Evolutionary conservation across 2,113 vertebrate genomes (phyloP), one percentile per base, ranked within the genome.

Genomic region (Mustelus asterias): DNA sequence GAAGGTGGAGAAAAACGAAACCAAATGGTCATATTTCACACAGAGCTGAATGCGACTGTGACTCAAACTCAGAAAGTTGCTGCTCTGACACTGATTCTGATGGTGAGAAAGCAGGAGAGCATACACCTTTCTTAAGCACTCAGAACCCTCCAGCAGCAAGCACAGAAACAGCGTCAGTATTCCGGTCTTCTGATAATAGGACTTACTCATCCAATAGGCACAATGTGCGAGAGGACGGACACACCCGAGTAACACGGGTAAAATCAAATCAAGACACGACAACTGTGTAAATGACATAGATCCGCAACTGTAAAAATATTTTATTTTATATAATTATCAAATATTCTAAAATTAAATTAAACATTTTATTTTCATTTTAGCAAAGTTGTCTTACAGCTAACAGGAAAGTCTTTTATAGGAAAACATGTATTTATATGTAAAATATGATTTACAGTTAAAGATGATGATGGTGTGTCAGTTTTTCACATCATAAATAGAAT

Each of bases 331-430:
- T 99, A 99, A 99, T 98, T 98, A 98, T 98, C 97, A 98, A 97
- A 98, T 98, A 98, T 98, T 99, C 98, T 99, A 99, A 99, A 99
- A 95, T 76, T 98, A 98, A 99, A 99, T 98, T 98, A 99, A 99
- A 99, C 99, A 98, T 99, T 98, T 99, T 99, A 99, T 99, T 99
- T 99, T 99, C 98, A 99, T 99, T 99, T 99, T 99, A 99, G 99
- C 98, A 98, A 99, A 98, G 98, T 99, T 99, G 98, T 99, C 99
- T 99, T 99, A 99, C 99, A 99, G 99, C 98, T 99, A 98, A 98
- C 96, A 97, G 98, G 98, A 99, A 99, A 98, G 99, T 98, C 98
- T 99, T 99, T 99, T 99, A 99, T 99, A 99, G 98, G 98, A 99
- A 94, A 95, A 95, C 94, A 98, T 98, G 98, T 99, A 99, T 99